phyloP scores from a whole-genome alignment of 2,888 invertebrate species.

The Portevinia maculata region DNA sequence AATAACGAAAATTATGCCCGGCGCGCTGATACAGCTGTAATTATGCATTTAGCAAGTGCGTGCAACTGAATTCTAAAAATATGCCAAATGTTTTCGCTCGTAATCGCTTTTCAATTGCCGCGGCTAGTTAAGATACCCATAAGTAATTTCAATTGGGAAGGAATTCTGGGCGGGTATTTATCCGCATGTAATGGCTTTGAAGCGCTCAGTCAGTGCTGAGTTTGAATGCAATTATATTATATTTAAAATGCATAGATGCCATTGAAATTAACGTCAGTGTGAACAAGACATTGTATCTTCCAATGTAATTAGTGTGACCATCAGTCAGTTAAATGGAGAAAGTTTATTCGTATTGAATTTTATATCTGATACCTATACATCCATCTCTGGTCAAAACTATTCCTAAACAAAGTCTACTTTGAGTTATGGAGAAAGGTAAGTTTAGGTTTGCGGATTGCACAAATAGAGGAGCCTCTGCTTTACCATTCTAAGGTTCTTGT shows the following conservation, averaged over 20 bases:
- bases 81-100: constrained; percentile 48
- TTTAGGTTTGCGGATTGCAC: no score
- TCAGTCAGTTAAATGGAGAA: no score
- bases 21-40: constrained; percentile 48
- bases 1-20: constrained; percentile 18
- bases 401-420: no score
- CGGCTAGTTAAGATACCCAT: constrained; percentile 45
- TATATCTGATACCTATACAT: no score
- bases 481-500: no score
- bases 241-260: neutral
- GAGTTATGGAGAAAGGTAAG: no score
- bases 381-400: no score
- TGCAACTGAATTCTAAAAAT: constrained; percentile 70
- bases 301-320: no score
- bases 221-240: neutral
- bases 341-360: no score
- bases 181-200: neutral
- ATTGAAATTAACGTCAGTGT: no score
- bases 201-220: neutral
- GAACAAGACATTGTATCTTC: no score
- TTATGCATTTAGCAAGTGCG: constrained; percentile 73
- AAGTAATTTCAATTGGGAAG: constrained; percentile 51
- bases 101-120: constrained; percentile 68
- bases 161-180: constrained; percentile 38
- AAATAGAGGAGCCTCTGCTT: no score